A percentile compares a stretch with the other conserved stretches of the same genome.
Evolutionary conservation across 2,113 vertebrate species (phyloP).

Genomic region (Hydrochoerus hydrochaeris): DNA sequence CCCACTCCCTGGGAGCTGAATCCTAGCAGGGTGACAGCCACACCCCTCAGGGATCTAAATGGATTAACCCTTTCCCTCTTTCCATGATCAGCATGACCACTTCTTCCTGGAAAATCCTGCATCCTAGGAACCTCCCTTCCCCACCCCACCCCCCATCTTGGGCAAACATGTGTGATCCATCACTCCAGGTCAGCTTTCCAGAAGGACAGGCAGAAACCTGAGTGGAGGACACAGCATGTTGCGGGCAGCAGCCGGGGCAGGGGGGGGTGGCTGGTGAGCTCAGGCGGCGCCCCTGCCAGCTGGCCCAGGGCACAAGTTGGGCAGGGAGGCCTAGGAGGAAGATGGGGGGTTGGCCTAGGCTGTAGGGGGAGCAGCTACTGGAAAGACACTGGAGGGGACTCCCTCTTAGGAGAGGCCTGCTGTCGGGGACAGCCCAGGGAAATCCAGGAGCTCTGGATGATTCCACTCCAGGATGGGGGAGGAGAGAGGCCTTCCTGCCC

Average conservation of each 20-base stretch:
- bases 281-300: background rate
- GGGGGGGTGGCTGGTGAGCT: too few species aligned
- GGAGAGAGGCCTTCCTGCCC: background rate
- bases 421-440: background rate
- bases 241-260: background rate
- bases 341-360: background rate
- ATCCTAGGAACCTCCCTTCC: background rate
- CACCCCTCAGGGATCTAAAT: rapidly evolving
- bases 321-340: too few species aligned
- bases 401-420: background rate
- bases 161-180: background rate
- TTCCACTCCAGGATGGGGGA: background rate
- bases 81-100: rapidly evolving
- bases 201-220: background rate
- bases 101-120: background rate
- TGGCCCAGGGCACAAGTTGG: background rate
- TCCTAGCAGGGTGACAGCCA: background rate
- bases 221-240: background rate
- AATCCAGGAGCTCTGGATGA: background rate
- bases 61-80: background rate
- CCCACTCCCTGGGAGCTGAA: background rate
- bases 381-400: background rate
- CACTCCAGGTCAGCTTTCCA: background rate
- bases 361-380: background rate
- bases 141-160: rapidly evolving